Evolutionary conservation across 2,888 invertebrate genomes (phyloP).

Genomic region (Phasia obesa): DNA sequence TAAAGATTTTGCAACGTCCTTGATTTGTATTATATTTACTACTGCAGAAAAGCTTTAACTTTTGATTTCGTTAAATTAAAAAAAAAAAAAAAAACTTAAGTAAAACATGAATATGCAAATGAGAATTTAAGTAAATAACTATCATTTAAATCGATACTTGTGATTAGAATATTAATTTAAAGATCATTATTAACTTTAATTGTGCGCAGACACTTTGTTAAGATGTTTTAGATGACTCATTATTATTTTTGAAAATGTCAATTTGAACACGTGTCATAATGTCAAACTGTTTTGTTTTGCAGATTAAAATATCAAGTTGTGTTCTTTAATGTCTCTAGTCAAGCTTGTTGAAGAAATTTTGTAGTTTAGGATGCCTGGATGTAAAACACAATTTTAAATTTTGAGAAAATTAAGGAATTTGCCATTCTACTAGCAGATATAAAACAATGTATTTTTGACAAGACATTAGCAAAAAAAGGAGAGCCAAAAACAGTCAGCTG

Average conservation of each 20-base stretch:
- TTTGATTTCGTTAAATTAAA: slow-evolving; percentile 43
- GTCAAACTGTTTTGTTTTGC: slow-evolving; percentile 7
- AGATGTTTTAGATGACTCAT: slow-evolving; percentile 40
- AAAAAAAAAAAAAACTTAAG: slow-evolving; percentile 31
- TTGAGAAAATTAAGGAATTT: too few relatives aligned
- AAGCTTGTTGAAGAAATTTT: too few relatives aligned
- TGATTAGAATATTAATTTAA: slow-evolving; percentile 47
- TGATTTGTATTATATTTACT: slow-evolving; percentile 12
- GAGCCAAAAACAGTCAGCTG: too few relatives aligned
- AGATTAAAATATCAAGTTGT: too few relatives aligned
- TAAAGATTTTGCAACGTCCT: slow-evolving; percentile 48
- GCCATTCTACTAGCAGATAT: too few relatives aligned
- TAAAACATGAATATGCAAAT: slow-evolving; percentile 37
- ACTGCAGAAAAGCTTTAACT: slow-evolving; percentile 33
- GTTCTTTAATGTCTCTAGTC: too few relatives aligned
- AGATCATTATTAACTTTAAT: slow-evolving; percentile 11
- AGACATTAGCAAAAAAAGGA: too few relatives aligned
- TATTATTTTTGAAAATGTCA: slow-evolving; percentile 26
- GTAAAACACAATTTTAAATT: too few relatives aligned
- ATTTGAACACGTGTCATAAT: slow-evolving; percentile 15
- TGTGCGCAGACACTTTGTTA: slow-evolving; percentile 16
- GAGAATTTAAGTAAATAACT: slow-evolving; percentile 39
- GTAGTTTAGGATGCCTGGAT: too few relatives aligned
- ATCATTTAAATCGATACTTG: slow-evolving; percentile 45
- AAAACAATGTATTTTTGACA: too few relatives aligned